Conservation (phyloP, 2,888 invertebrate genomes). For the Ditula angustiorana region DNA sequence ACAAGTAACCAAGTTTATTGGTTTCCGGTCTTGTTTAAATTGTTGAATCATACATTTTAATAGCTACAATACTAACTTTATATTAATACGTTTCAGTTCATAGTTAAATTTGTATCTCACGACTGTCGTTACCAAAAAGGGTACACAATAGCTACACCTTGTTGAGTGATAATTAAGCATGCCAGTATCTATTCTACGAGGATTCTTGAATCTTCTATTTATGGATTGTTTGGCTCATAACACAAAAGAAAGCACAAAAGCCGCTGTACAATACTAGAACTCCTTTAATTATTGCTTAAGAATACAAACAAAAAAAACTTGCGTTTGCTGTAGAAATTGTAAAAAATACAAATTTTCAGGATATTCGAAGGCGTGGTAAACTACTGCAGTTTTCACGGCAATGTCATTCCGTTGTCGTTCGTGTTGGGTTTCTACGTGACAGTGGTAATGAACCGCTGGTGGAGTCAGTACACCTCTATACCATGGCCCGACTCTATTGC, state of each 20-base stretch:
- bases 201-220: neutral
- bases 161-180: slow-evolving; percentile 12
- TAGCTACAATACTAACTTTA: slow-evolving; percentile 11
- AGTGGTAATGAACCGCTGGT: slow-evolving; percentile 97
- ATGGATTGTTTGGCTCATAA: neutral
- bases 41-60: slow-evolving; percentile 6
- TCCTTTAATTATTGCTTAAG: neutral
- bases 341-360: slow-evolving; percentile 84
- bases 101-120: neutral
- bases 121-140: neutral
- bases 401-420: slow-evolving; percentile 96
- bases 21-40: neutral
- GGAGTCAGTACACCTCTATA: slow-evolving; percentile 93
- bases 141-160: neutral
- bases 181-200: neutral
- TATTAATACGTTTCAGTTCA: neutral
- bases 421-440: slow-evolving; percentile 97
- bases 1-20: slow-evolving; percentile 2
- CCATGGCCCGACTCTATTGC: slow-evolving; percentile 95
- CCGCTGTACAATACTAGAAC: neutral
- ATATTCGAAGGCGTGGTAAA: slow-evolving; percentile 92
- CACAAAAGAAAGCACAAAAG: no score
- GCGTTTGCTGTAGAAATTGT: no score
- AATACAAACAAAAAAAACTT: no score
- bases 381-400: slow-evolving; percentile 94